A percentile compares a stretch with the other conserved stretches of the same genome.
Conservation (phyloP, 2,888 invertebrate species). For the Coelopa pilipes region DNA sequence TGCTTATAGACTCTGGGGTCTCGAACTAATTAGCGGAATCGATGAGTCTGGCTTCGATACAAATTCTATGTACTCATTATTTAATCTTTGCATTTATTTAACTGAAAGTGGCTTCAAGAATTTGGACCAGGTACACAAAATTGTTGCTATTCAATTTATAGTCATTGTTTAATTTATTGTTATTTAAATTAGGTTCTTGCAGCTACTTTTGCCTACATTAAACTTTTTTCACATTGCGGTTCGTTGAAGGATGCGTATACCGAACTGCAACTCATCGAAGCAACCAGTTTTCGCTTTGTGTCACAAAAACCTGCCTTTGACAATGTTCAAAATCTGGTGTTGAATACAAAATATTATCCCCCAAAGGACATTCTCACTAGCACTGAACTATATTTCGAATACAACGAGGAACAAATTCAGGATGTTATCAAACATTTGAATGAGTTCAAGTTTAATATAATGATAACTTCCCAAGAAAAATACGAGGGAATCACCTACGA, state of each 20-base stretch:
- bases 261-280: slow-evolving; percentile 79
- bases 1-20: slow-evolving; percentile 77
- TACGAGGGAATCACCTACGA: slow-evolving; percentile 69
- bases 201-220: slow-evolving; percentile 82
- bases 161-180: background rate
- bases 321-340: slow-evolving; percentile 80
- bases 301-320: slow-evolving; percentile 79
- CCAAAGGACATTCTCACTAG: slow-evolving; percentile 84
- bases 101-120: slow-evolving; percentile 82
- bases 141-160: slow-evolving; percentile 40
- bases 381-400: slow-evolving; percentile 78
- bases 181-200: slow-evolving; percentile 73
- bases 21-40: slow-evolving; percentile 77
- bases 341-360: slow-evolving; percentile 84
- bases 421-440: slow-evolving; percentile 57
- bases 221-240: slow-evolving; percentile 71
- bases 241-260: slow-evolving; percentile 56
- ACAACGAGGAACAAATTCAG: slow-evolving; percentile 72
- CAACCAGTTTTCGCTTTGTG: slow-evolving; percentile 77
- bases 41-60: slow-evolving; percentile 81
- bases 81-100: slow-evolving; percentile 78
- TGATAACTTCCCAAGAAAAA: slow-evolving; percentile 62
- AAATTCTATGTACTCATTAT: slow-evolving; percentile 81
- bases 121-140: slow-evolving; percentile 70
- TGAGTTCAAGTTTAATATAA: slow-evolving; percentile 62